Evolutionary conservation across 2,797 vertebrate genomes (phyloP).

Genomic region (Pangasius mekongensis): DNA sequence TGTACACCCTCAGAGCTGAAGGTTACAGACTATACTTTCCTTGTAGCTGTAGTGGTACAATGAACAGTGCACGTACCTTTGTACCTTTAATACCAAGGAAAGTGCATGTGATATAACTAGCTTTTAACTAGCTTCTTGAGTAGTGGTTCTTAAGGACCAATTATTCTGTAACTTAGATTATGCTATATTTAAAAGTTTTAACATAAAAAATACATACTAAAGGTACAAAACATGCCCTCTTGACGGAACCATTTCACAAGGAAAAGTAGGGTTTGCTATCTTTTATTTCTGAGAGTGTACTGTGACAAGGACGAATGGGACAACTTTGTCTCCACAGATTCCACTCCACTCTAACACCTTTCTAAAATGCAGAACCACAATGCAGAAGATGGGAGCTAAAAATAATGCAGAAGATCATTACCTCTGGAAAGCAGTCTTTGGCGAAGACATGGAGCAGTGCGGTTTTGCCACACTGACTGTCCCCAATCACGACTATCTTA

Average conservation of each 20-base stretch:
- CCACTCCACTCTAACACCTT: neutral
- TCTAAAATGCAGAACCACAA: neutral
- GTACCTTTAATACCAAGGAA: neutral
- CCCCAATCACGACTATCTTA: conserved; percentile 89
- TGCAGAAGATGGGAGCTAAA: neutral
- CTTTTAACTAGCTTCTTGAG: neutral
- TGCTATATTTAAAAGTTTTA: neutral
- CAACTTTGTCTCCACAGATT: neutral
- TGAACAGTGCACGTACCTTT: neutral
- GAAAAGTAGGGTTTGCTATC: neutral
- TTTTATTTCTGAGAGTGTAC: neutral
- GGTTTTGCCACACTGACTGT: conserved; percentile 88
- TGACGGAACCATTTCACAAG: neutral
- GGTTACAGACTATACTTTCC: neutral
- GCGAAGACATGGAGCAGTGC: conserved; percentile 87
- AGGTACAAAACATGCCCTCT: neutral
- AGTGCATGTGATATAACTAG: neutral
- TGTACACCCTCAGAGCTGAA: neutral
- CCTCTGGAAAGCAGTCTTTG: conserved; percentile 88
- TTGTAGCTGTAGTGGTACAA: neutral
- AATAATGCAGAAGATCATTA: conserved; percentile 55
- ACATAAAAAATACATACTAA: neutral
- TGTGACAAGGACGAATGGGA: neutral
- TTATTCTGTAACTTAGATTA: neutral
- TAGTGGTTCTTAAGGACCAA: neutral